These are phyloP conservation scores for Pocillopora grandis DNA, from an alignment of 92 coral and sea anemone genomes.

Conservation along the genomic window DNA sequence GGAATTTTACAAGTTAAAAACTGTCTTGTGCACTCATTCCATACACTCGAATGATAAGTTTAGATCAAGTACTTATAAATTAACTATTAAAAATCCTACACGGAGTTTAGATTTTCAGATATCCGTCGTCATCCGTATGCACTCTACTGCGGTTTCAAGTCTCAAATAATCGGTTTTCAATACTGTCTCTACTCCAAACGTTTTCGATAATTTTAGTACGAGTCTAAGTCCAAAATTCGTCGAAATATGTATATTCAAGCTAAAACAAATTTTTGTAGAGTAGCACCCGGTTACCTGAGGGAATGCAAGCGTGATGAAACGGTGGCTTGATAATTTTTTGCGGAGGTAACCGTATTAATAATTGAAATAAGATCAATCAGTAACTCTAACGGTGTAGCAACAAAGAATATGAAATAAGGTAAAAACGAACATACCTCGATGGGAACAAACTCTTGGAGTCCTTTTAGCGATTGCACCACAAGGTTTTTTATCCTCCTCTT, in stretches of 20 bases:
- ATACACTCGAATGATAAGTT: constrained; percentile 33
- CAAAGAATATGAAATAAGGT: too few relatives aligned
- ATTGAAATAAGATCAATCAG: too few relatives aligned
- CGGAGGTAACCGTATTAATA: too few relatives aligned
- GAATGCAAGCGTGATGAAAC: too few relatives aligned
- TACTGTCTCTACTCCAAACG: background rate
- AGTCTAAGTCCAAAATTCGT: background rate
- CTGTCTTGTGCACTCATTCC: background rate
- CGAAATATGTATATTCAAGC: background rate
- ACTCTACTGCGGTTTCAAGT: too few relatives aligned
- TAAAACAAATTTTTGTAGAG: background rate
- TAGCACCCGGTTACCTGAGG: background rate
- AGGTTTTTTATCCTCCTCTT: background rate
- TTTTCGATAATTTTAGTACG: background rate
- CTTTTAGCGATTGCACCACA: background rate
- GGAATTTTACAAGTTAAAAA: background rate
- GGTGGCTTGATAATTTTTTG: too few relatives aligned
- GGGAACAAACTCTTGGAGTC: constrained; percentile 9
- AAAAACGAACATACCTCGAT: constrained; percentile 7
- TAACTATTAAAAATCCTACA: too few relatives aligned
- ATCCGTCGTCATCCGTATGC: too few relatives aligned
- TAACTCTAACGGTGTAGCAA: too few relatives aligned
- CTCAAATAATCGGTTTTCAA: too few relatives aligned
- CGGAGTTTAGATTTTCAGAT: too few relatives aligned
- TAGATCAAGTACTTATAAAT: too few relatives aligned